A percentile compares a stretch with the other conserved stretches of the same genome.
Evolutionary conservation across 2,113 vertebrate species (phyloP).

Genomic region (Tragulus kanchil): DNA sequence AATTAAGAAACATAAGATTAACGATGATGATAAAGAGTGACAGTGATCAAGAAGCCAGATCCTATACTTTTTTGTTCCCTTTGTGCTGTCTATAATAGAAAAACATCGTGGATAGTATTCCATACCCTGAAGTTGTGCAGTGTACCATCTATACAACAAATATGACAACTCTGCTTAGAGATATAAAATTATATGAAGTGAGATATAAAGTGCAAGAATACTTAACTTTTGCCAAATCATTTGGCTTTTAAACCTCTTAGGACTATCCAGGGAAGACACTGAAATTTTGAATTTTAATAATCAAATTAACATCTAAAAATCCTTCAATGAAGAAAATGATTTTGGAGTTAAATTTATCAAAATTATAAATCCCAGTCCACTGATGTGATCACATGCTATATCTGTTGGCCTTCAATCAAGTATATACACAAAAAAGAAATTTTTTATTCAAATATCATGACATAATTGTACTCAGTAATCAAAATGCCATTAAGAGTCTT

Average conservation of each 20-base stretch:
- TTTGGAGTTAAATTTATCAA: slow-evolving; percentile 89
- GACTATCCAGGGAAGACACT: background rate
- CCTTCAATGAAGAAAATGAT: slow-evolving; percentile 90
- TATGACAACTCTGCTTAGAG: background rate
- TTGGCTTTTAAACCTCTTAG: slow-evolving; percentile 21
- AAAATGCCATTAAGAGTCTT: background rate
- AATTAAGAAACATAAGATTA: slow-evolving; percentile 10
- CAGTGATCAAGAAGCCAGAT: background rate
- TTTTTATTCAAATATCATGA: background rate
- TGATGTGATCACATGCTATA: slow-evolving; percentile 90
- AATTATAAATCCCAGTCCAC: slow-evolving; percentile 88
- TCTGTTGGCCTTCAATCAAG: slow-evolving; percentile 91
- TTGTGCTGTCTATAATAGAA: background rate
- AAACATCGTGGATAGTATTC: background rate
- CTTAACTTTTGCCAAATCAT: background rate
- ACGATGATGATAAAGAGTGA: background rate
- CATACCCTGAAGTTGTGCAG: background rate
- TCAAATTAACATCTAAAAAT: slow-evolving; percentile 89
- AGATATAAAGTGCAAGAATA: background rate
- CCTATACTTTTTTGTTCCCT: background rate
- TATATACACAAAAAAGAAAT: slow-evolving; percentile 85
- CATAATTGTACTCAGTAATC: background rate
- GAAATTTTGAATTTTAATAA: background rate
- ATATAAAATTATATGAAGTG: background rate
- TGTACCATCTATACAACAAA: background rate